Conservation (phyloP, 2,888 invertebrate genomes). For the Entomobrya proxima region DNA sequence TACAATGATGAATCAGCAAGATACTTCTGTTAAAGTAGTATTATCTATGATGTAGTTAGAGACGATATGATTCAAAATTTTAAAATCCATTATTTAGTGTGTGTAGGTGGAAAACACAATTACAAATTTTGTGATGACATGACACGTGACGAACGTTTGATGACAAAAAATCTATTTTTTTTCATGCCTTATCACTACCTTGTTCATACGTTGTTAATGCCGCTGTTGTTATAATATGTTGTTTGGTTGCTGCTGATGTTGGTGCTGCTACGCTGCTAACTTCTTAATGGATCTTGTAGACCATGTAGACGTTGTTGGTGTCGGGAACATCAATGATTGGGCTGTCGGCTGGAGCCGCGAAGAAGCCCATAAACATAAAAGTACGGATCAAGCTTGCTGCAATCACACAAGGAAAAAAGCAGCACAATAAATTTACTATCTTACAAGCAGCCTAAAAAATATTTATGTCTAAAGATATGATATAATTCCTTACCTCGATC, state of each 20-base stretch:
- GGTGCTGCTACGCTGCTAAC: background rate
- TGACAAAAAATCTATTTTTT: background rate
- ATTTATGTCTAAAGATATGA: background rate
- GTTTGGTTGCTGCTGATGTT: background rate
- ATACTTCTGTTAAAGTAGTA: background rate
- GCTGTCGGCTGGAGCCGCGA: slow-evolving; percentile 89
- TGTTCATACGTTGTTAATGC: background rate
- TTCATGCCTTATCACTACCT: slow-evolving; percentile 5
- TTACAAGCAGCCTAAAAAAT: background rate
- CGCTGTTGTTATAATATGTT: too few relatives aligned
- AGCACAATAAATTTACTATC: background rate
- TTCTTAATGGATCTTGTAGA: slow-evolving; percentile 78
- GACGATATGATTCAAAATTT: background rate
- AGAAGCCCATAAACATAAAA: slow-evolving; percentile 98
- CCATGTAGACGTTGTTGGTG: slow-evolving; percentile 83
- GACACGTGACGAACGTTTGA: background rate
- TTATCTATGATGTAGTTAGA: too few relatives aligned
- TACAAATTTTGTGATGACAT: background rate
- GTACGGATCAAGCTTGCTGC: slow-evolving; percentile 90
- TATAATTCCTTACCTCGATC: slow-evolving; percentile 83
- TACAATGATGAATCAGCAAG: slow-evolving; percentile 10
- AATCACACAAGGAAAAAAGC: slow-evolving; percentile 69
- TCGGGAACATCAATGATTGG: slow-evolving; percentile 84
- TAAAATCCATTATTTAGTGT: slow-evolving; percentile 13
- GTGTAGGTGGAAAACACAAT: background rate